Base-by-base conservation (phyloP, 2,888 invertebrate species). In the Melieria omissa region DNA sequence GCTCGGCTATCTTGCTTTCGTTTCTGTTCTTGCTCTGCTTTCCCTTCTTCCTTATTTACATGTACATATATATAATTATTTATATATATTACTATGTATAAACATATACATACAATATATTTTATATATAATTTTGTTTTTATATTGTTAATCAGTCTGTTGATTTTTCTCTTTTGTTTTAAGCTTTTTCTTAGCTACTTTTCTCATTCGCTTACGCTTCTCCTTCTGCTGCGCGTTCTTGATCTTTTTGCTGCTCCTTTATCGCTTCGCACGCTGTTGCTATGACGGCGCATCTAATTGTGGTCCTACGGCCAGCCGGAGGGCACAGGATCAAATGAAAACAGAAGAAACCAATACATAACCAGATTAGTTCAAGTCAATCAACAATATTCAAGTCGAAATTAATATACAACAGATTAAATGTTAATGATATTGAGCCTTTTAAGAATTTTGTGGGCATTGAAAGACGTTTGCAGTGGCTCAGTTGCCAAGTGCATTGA, bases 141-240 rank as follows among this genome's bases (percentile, higher is more conserved):
- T 78, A 75, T 84, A 80, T 81, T 84, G 81, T 83, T 85, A 84
- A 85, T 85, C 85, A 85, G 85, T 85, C 85, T 85, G 85, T 85
- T 84, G 85, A 85, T 83, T 85, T 83, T 81, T 82, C 80, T 77
- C 47, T 83, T 81, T 80, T 78, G 79, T 79, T 80, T 76, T 78
- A 78, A 78, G 78, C 79, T 83, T 80, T 81, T 73, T 63, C 62
- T 74, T 80, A 79, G 79, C 78, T 81, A 79, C 77, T 80, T 79
- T 77, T 75, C 72, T 78, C 75, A 77, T 77, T 81, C 74, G 80
- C 81, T 80, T 81, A 81, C 78, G 80, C 76, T 78, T 75, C 75
- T 73, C 79, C 72, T 70, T 73, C 75, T 70, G 77, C 73, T 73
- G 74, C 67, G 77, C 70, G 55, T 65, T 73, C 73, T 73, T 72